Conservation (phyloP, 1,140 invertebrate genomes). For the Odontomachus brunneus region DNA sequence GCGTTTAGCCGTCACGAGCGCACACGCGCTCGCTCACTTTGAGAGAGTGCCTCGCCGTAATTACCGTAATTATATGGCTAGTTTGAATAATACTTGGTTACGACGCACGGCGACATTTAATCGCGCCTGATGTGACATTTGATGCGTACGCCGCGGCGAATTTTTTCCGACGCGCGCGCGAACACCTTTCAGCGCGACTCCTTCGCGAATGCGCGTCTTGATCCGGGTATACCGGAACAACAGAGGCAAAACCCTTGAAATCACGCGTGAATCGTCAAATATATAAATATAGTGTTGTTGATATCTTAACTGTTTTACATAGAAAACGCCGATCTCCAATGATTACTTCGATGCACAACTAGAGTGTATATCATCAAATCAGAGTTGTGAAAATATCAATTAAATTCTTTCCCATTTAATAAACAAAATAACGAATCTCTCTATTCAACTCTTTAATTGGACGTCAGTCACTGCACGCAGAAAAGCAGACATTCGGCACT, state of each 20-base stretch:
- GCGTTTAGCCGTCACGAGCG: no score
- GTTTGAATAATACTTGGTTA: slow-evolving; percentile 46
- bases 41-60: not conserved
- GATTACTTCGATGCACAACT: no score
- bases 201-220: slow-evolving; percentile 58
- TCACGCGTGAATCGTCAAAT: slow-evolving; percentile 29
- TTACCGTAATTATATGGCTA: slow-evolving; percentile 48
- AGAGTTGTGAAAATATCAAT: no score
- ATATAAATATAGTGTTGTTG: no score
- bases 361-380: no score
- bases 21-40: not conserved
- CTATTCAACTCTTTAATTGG: no score
- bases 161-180: slow-evolving; percentile 45
- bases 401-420: no score
- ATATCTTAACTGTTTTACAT: no score
- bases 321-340: no score
- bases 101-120: slow-evolving; percentile 62
- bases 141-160: slow-evolving; percentile 43
- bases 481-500: no score
- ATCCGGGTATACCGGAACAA: slow-evolving; percentile 39
- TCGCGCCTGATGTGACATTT: slow-evolving; percentile 69
- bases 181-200: slow-evolving; percentile 11
- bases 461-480: no score
- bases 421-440: no score
- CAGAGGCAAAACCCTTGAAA: slow-evolving; percentile 30